These are phyloP conservation scores for Lithophane leautieri DNA, from an alignment of 2,888 invertebrate species.

Conservation along the genomic window DNA sequence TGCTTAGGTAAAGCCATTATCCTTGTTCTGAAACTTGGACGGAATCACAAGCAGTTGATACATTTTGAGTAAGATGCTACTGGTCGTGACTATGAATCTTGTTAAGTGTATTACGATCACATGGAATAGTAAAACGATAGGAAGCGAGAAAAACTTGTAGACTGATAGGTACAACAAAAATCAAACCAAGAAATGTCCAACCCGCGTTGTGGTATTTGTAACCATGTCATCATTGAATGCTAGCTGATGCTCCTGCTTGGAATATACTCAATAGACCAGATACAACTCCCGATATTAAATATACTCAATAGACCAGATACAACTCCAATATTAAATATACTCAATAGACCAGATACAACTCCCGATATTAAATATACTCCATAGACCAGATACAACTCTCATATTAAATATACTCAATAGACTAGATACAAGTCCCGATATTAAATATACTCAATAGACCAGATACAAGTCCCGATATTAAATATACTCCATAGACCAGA, in stretches of 20 bases:
- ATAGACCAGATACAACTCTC: no score
- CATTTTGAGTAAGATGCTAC: conserved; percentile 5
- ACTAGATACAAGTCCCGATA: no score
- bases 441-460: no score
- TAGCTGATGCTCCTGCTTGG: not conserved
- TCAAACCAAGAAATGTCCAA: not conserved
- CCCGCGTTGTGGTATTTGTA: not conserved
- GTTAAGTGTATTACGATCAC: not conserved
- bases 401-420: no score
- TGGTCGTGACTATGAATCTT: conserved; percentile 12
- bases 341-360: not conserved
- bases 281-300: no score
- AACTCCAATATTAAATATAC: no score
- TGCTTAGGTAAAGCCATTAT: conserved; percentile 34
- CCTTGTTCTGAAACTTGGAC: conserved; percentile 43
- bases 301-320: no score
- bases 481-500: no score
- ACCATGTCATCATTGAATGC: not conserved
- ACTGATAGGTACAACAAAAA: not conserved
- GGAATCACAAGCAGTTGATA: conserved; percentile 42
- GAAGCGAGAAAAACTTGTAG: not conserved
- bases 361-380: not conserved
- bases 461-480: not conserved
- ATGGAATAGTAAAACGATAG: not conserved
- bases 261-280: not conserved